A percentile compares a stretch with the other conserved stretches of the same genome.
phyloP scores from a whole-genome alignment of 2,888 invertebrate species.

The Hylaea fasciaria region DNA sequence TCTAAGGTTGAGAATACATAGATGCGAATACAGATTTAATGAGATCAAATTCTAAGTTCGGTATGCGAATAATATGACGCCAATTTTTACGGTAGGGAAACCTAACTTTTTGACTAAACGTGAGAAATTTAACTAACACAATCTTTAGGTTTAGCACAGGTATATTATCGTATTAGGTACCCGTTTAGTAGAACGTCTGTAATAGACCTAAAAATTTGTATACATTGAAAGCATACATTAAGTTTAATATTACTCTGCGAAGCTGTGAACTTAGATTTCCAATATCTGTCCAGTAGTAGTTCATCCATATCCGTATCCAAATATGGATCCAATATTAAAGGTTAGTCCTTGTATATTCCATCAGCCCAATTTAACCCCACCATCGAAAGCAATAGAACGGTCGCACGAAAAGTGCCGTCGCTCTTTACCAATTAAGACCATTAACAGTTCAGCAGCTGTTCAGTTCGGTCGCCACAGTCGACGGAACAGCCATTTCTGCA shows the following conservation, averaged over 20 bases:
- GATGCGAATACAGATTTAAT: slow-evolving; percentile 6
- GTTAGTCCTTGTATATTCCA: too few species aligned
- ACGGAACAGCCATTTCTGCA: slow-evolving; percentile 40
- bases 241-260: background rate
- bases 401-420: slow-evolving; percentile 7
- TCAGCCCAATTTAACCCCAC: background rate
- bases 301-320: too few species aligned
- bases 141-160: background rate
- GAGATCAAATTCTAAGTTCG: slow-evolving; percentile 4
- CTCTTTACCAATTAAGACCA: slow-evolving; percentile 30
- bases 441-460: slow-evolving; percentile 43
- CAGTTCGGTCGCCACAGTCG: slow-evolving; percentile 47
- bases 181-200: slow-evolving; percentile 2
- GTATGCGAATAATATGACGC: background rate
- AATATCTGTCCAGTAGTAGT: too few species aligned
- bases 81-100: background rate
- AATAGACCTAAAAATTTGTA: background rate
- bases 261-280: too few species aligned
- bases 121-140: slow-evolving; percentile 1
- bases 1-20: slow-evolving; percentile 11
- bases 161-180: background rate
- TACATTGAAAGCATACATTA: background rate
- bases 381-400: background rate
- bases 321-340: too few species aligned
- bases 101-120: slow-evolving; percentile 10